Evolutionary conservation across 1,140 invertebrate genomes (phyloP).

Genomic region (Portunus trituberculatus): DNA sequence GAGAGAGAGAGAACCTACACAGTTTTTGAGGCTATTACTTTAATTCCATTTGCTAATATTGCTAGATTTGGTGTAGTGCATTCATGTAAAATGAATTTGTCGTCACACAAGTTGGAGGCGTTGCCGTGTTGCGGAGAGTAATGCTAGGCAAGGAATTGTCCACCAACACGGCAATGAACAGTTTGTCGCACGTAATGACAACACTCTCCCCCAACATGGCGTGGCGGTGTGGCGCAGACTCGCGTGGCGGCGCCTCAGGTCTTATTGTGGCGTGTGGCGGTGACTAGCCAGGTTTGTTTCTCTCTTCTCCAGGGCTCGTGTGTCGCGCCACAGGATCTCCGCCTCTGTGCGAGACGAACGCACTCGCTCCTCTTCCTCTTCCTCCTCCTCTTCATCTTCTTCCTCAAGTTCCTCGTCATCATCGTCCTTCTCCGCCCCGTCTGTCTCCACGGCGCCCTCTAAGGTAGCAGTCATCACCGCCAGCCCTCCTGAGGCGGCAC

Average conservation of each 20-base stretch:
- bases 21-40: too few relatives aligned
- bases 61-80: too few relatives aligned
- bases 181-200: too few relatives aligned
- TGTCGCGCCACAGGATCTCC: conserved; percentile 63
- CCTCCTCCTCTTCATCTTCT: not conserved
- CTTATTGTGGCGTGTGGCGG: conserved; percentile 37
- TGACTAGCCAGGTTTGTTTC: not conserved
- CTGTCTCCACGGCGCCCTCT: conserved; percentile 40
- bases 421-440: conserved; percentile 41
- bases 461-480: conserved; percentile 59
- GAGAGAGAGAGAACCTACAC: too few relatives aligned
- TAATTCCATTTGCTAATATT: too few relatives aligned
- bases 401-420: not conserved
- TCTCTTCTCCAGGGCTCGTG: conserved; percentile 59
- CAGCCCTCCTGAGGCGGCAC: not conserved
- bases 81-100: too few relatives aligned
- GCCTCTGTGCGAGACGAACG: conserved; percentile 59
- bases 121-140: too few relatives aligned
- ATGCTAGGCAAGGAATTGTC: too few relatives aligned
- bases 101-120: too few relatives aligned
- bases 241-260: not conserved
- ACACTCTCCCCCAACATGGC: too few relatives aligned
- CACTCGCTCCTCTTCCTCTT: not conserved
- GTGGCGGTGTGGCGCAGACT: too few relatives aligned
- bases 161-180: too few relatives aligned